Evolutionary conservation across 2,113 vertebrate species (phyloP), one percentile per base, ranked within the genome.

Genomic region (Dicerorhinus sumatrensis): DNA sequence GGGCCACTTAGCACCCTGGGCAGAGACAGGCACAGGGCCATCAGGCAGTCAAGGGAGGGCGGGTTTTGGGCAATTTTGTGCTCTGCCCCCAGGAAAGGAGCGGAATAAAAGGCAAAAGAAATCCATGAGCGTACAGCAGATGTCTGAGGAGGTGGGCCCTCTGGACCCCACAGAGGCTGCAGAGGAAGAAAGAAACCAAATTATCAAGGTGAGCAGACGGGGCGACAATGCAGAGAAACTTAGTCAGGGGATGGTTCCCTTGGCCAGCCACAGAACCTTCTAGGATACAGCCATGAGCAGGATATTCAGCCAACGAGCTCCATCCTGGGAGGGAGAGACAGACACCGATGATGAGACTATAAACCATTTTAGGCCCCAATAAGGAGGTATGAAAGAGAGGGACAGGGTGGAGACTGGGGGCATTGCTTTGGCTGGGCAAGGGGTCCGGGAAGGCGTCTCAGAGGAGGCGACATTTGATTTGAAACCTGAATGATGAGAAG

Each of bases 81-180:
- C 51, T 89, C 48, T 88, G 80, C 58, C 81, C 96, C 77, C 77
- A 98, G 98, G 99, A 99, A 98, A 86, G 96, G 98, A 98, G 80
- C 97, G 92, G 96, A 98, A 79, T 91, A 97, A 56, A 80, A 94
- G 79, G 11, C 98, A 98, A 58, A 98, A 98, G 98, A 98, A 98
- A 72, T 98, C 98, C 62, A 86, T 98, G 98, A 94, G 86, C 14
- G 27, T 87, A 0, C 96, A 97, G 96, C 97, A 98, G 96, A 97
- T 97, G 92, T 97, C 98, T 39, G 97, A 98, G 70, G 95, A 97
- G 62, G 58, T 48, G 42, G 89, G 83, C 23, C 76, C 97, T 25
- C 27, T 65, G 25, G 89, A 93, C 62, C 63, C 73, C 0, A 0
- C 5, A 0, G 1, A 56, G 0, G 39, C 69, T 42, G 2, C 23